Percentiles rank a stretch among this genome's conserved stretches.
Evolutionary conservation across 2,797 vertebrate genomes (phyloP).

Genomic region (Falco novaeseelandiae): DNA sequence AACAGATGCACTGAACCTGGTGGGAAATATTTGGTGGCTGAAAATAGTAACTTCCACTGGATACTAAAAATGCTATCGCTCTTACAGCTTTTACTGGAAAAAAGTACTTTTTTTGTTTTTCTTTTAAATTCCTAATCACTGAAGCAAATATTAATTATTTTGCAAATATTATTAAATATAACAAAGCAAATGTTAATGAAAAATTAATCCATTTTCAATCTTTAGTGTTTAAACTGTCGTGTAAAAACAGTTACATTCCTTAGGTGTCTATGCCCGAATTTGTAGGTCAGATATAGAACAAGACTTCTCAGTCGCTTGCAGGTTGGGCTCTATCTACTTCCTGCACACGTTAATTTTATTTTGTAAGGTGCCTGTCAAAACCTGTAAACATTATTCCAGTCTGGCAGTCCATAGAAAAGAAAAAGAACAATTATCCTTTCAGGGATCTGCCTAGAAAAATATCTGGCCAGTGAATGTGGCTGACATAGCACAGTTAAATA

Average conservation of each 20-base stretch:
- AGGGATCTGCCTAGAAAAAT: not conserved
- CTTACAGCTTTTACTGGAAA: not conserved
- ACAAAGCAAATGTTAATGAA: too few species aligned
- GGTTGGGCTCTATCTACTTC: not conserved
- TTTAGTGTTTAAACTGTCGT: not conserved
- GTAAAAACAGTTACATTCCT: not conserved
- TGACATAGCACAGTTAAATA: not conserved
- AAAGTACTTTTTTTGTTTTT: not conserved
- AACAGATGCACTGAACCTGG: not conserved
- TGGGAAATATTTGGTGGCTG: not conserved
- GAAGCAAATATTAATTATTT: not conserved
- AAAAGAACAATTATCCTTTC: not conserved
- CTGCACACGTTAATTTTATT: not conserved
- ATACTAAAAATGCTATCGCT: not conserved
- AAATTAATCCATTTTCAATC: not conserved
- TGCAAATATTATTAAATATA: too few species aligned
- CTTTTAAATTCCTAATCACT: accelerated
- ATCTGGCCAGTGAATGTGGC: not conserved
- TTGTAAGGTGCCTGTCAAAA: not conserved
- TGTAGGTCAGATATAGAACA: not conserved
- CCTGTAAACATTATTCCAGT: not conserved
- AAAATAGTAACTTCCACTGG: not conserved
- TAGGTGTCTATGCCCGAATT: not conserved
- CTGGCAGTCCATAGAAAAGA: not conserved
- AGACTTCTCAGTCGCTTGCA: not conserved